Evolutionary conservation across 2,888 invertebrate genomes (phyloP).

Genomic region (Sphaerophoria taeniata): DNA sequence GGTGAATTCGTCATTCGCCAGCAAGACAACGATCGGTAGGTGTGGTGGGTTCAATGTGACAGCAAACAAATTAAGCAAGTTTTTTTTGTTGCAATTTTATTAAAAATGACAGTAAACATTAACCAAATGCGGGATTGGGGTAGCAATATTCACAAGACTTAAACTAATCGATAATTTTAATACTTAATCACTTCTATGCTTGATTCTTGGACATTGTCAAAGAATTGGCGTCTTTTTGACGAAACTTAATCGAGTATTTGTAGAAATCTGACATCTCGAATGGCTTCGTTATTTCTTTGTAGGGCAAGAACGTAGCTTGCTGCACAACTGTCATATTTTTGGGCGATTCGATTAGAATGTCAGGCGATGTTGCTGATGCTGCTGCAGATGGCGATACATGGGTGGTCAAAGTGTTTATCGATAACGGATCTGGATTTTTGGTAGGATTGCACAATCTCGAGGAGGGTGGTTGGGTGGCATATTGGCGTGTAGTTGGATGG

Average conservation of each 20-base stretch:
- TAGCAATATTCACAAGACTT: no score
- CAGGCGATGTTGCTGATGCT: conserved; percentile 79
- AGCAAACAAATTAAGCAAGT: no score
- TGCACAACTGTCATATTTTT: conserved; percentile 93
- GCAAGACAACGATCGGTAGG: no score
- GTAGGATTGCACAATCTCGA: conserved; percentile 42
- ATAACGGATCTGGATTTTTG: conserved; percentile 22
- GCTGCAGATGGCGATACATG: conserved; percentile 52
- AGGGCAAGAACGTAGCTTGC: conserved; percentile 94
- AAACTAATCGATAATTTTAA: conserved; percentile 20
- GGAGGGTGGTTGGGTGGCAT: conserved; percentile 34
- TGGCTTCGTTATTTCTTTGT: conserved; percentile 96
- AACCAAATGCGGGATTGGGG: no score
- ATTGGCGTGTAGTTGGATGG: conserved; percentile 38
- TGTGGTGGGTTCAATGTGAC: no score
- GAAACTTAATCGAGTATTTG: conserved; percentile 97
- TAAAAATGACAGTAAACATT: no score
- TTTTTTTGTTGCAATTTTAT: no score
- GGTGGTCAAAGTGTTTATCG: conserved; percentile 34
- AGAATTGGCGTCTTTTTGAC: conserved; percentile 84
- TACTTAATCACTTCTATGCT: conserved; percentile 11
- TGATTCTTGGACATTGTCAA: conserved; percentile 54
- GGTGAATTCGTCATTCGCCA: no score
- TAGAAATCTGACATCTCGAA: conserved; percentile 99
- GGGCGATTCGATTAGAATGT: conserved; percentile 88